Evolutionary conservation across 2,888 invertebrate species (phyloP).

Genomic region (Desoria tigrina): DNA sequence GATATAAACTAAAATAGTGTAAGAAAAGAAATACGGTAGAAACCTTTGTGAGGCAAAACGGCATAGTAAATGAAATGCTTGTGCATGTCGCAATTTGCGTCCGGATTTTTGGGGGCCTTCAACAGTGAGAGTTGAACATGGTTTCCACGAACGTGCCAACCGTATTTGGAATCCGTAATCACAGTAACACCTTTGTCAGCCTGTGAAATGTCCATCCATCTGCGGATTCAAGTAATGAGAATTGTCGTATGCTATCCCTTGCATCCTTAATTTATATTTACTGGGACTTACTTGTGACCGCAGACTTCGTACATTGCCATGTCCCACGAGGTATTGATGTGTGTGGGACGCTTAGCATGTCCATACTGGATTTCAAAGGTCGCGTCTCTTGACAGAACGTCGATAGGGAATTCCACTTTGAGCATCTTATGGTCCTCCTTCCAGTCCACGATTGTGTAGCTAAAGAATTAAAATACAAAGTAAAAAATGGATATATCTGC

Average conservation of each 20-base stretch:
- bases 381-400: conserved; percentile 56
- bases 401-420: conserved; percentile 60
- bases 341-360: conserved; percentile 58
- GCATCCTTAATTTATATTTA: neutral
- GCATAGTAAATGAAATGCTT: conserved; percentile 60
- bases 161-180: conserved; percentile 61
- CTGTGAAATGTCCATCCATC: conserved; percentile 60
- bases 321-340: conserved; percentile 61
- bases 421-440: conserved; percentile 59
- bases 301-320: conserved; percentile 61
- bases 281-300: conserved; percentile 58
- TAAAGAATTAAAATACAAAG: neutral
- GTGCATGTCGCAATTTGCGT: conserved; percentile 59
- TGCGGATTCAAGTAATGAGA: conserved; percentile 20
- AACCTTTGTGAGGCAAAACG: conserved; percentile 58
- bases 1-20: neutral
- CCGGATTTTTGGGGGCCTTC: conserved; percentile 60
- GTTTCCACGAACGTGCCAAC: conserved; percentile 58
- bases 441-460: conserved; percentile 58
- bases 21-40: neutral
- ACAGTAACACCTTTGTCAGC: conserved; percentile 59
- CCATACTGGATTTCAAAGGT: conserved; percentile 61
- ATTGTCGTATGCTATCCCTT: too few relatives aligned
- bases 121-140: conserved; percentile 59
- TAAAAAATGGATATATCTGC: too few relatives aligned